phyloP scores from a whole-genome alignment of 1,140 invertebrate genomes.

The Drosophila micromelanica region DNA sequence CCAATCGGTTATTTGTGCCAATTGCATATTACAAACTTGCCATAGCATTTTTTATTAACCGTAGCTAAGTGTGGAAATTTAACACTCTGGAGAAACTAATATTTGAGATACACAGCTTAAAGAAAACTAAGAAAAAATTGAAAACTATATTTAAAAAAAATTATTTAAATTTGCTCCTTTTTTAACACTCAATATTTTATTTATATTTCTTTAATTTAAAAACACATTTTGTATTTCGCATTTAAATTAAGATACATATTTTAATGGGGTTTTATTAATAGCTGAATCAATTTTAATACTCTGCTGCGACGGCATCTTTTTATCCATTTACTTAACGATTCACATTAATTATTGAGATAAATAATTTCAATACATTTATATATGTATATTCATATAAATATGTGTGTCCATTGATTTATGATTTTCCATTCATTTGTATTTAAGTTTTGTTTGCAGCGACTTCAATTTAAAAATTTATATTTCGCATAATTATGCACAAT shows the following conservation, averaged over 20 bases:
- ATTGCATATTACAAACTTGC: slow-evolving; percentile 1
- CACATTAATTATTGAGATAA: slow-evolving; percentile 35
- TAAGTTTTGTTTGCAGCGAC: background rate
- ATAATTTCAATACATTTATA: slow-evolving; percentile 16
- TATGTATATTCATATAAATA: background rate
- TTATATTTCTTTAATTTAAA: slow-evolving; percentile 51
- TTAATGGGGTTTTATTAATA: slow-evolving; percentile 25
- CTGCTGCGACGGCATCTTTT: slow-evolving; percentile 42
- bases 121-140: too few species aligned
- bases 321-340: slow-evolving; percentile 26
- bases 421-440: slow-evolving; percentile 13
- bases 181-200: slow-evolving; percentile 67
- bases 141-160: too few species aligned
- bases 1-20: slow-evolving; percentile 5
- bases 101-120: too few species aligned
- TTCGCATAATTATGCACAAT: background rate
- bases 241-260: slow-evolving; percentile 29
- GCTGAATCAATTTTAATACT: slow-evolving; percentile 53
- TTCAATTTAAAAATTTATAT: slow-evolving; percentile 14
- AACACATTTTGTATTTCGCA: slow-evolving; percentile 40
- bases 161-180: background rate
- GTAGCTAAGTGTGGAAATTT: too few species aligned
- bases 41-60: background rate
- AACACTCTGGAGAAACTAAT: too few species aligned
- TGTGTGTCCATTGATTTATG: slow-evolving; percentile 24